A percentile compares a stretch with the other conserved stretches of the same genome.
Evolutionary conservation across 2,113 vertebrate species (phyloP).

Genomic region (Cyprinodon tularosa): DNA sequence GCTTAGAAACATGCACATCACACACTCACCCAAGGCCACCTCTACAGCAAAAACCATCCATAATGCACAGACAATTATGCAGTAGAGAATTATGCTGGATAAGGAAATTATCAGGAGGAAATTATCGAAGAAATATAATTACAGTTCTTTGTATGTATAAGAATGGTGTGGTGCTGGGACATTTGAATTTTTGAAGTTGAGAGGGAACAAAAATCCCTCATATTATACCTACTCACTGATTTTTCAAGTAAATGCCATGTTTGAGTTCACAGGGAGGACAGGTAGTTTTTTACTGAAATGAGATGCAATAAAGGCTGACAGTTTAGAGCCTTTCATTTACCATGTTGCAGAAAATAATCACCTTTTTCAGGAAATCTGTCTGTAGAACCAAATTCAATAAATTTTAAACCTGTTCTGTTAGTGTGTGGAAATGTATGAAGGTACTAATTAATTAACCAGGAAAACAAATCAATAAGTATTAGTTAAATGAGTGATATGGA

Average conservation of each 20-base stretch:
- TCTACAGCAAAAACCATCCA: constrained; percentile 15
- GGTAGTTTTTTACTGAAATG: constrained; percentile 70
- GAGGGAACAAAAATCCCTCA: constrained; percentile 46
- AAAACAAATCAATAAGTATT: constrained; percentile 14
- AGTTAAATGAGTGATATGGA: constrained; percentile 8
- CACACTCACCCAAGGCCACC: constrained; percentile 15
- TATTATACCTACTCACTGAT: constrained; percentile 17
- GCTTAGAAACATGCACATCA: constrained; percentile 16
- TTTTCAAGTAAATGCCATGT: constrained; percentile 55
- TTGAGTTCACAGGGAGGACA: constrained; percentile 76
- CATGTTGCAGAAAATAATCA: constrained; percentile 60
- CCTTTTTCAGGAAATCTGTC: constrained; percentile 37
- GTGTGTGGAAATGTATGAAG: constrained; percentile 25
- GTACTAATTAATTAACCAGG: constrained; percentile 11
- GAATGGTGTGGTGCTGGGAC: constrained; percentile 39
- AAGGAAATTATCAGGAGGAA: not conserved
- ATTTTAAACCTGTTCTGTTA: constrained; percentile 32
- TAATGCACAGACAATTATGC: constrained; percentile 30
- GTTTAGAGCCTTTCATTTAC: constrained; percentile 57
- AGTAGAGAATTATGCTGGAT: constrained; percentile 6
- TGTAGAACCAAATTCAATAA: constrained; percentile 29
- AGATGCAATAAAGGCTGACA: constrained; percentile 70
- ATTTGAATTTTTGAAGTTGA: constrained; percentile 52
- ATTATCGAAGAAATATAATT: constrained; percentile 39
- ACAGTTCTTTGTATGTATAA: constrained; percentile 27